phyloP scores from a whole-genome alignment of 2,113 vertebrate genomes.

The Dasyornis broadbenti region DNA sequence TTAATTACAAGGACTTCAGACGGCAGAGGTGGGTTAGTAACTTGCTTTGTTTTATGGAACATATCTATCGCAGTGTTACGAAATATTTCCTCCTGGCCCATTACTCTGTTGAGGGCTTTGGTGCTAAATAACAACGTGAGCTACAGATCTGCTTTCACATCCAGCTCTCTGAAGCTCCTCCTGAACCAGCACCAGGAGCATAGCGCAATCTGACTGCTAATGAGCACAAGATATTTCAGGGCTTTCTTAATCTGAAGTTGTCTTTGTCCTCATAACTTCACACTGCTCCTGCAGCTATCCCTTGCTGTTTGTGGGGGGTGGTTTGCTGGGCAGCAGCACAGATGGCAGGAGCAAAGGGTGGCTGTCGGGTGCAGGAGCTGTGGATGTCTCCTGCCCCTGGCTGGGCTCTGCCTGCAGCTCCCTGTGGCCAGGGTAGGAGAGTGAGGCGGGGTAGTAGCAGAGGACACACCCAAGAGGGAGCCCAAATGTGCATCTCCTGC shows the following conservation, averaged over 20 bases:
- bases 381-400: no score
- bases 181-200: background rate
- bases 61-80: background rate
- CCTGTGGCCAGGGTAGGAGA: no score
- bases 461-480: no score
- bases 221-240: background rate
- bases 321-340: no score
- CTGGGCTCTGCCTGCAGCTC: no score
- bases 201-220: background rate
- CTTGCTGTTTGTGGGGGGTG: no score
- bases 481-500: no score
- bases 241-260: background rate
- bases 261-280: background rate
- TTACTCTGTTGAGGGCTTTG: background rate
- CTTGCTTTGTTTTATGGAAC: conserved; percentile 3
- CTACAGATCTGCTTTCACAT: conserved; percentile 9
- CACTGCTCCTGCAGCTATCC: background rate
- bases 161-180: background rate
- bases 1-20: conserved; percentile 8
- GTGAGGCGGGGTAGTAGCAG: no score
- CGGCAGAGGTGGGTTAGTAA: background rate
- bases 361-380: no score
- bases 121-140: conserved; percentile 15
- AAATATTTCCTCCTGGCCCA: conserved; percentile 21
- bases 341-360: no score